A percentile compares a stretch with the other conserved stretches of the same genome.
These are phyloP conservation scores for Gallinago media DNA, from an alignment of 2,113 vertebrate species.

Conservation along the genomic window DNA sequence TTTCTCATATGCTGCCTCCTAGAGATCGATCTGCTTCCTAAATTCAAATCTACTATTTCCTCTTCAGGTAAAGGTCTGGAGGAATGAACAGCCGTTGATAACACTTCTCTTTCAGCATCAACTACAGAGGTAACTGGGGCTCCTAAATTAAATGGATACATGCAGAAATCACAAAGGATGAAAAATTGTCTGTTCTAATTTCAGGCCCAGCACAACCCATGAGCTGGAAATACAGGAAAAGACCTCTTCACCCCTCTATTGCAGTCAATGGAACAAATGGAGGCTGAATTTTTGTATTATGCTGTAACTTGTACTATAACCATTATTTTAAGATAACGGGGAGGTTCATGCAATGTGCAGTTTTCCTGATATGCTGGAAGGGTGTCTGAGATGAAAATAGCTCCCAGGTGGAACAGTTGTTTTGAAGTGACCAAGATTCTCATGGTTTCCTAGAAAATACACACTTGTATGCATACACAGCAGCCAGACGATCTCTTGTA, in stretches of 20 bases:
- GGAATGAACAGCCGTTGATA: neutral
- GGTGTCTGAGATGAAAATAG: neutral
- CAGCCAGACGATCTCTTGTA: neutral
- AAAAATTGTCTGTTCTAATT: conserved; percentile 15
- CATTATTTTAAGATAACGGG: neutral
- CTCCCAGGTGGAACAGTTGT: neutral
- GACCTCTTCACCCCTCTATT: conserved; percentile 22
- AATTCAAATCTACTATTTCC: neutral
- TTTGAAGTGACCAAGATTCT: neutral
- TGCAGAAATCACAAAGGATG: neutral
- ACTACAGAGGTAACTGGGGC: neutral
- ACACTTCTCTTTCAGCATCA: neutral
- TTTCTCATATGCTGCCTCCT: conserved; percentile 9
- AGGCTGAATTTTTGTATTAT: neutral
- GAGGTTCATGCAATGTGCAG: neutral
- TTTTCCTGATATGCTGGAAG: neutral
- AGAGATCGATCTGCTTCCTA: neutral
- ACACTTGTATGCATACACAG: neutral
- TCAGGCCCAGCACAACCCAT: neutral
- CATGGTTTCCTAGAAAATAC: neutral
- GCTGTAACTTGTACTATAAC: neutral
- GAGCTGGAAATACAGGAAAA: conserved; percentile 9
- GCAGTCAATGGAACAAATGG: conserved; percentile 2
- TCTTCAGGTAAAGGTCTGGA: neutral
- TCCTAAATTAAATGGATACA: conserved; percentile 33